Evolutionary conservation across 2,797 vertebrate species (phyloP).

Genomic region (Gambelia wislizenii): DNA sequence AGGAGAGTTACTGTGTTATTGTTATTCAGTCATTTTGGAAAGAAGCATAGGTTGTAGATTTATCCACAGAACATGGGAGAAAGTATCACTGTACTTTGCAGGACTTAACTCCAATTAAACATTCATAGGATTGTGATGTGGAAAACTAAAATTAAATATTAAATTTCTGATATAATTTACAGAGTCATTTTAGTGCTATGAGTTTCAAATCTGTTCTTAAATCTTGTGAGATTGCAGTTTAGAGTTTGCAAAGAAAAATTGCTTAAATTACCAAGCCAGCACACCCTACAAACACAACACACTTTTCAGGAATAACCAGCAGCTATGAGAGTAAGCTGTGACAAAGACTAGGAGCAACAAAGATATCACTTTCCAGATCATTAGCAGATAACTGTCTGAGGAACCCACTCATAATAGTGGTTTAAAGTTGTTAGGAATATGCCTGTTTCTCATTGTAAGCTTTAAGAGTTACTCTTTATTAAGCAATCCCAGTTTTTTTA

Average conservation of each 20-base stretch:
- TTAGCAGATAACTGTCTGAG: conserved; percentile 68
- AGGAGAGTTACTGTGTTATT: not conserved
- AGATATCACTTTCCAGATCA: conserved; percentile 55
- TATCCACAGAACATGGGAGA: not conserved
- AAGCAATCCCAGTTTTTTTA: conserved; percentile 59
- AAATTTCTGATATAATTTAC: not conserved
- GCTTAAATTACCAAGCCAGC: not conserved
- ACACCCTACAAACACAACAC: not conserved
- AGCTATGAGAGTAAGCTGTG: conserved; percentile 64
- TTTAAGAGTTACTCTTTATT: conserved; percentile 27
- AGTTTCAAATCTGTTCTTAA: not conserved
- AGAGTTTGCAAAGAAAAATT: conserved; percentile 20
- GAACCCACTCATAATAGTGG: conserved; percentile 26
- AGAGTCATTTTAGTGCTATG: not conserved
- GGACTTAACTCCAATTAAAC: too few species aligned
- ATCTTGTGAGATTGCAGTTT: not conserved
- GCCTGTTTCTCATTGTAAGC: conserved; percentile 29
- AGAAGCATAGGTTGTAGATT: not conserved
- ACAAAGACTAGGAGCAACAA: conserved; percentile 44
- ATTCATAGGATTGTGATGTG: too few species aligned
- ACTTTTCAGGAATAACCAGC: conserved; percentile 54
- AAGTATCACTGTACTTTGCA: too few species aligned
- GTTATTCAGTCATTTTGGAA: not conserved
- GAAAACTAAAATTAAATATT: too few species aligned
- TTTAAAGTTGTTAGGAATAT: conserved; percentile 67